Base-by-base conservation (phyloP, 2,888 invertebrate species). In the Pachycephus smyrnensis region DNA sequence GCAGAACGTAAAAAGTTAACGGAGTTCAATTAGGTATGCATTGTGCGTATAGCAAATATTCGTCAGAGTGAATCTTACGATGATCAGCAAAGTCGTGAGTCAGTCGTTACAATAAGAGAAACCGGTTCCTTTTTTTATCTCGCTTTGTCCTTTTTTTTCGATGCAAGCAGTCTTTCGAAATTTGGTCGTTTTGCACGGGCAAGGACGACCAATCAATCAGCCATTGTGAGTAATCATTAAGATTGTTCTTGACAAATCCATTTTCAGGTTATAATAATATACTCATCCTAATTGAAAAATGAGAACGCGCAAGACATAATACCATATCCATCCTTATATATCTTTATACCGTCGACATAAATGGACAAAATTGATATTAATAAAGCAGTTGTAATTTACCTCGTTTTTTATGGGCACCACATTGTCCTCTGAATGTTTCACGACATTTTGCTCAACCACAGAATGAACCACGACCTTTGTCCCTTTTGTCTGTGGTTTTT, bases 401-500 rank as follows among this genome's bases (percentile, higher is more conserved):
- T 89, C 87, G 36, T 79, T 85, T 1, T 81, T 78, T 30, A 80
- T 75, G 12, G 83, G 82, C 12, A 77, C 79, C 11, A 83, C 80
- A 40, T 86, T 82, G 69, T 88, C 85, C 11, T 86, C 86, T 6
- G 84, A 80, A 32, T 82, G 80, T 40, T 85, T 84, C 33, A 87
- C 86, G 35, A 82, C 83, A 37, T 87, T 89, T 75, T 89, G 85
- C 69, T 90, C 87, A 33, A 88, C 83, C 30, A 89, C 86, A 4
- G 91, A 91, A 84, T 89, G 89, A 12, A 90, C 88, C 11, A 90
- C 84, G 71, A 90, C 84, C 81, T 90, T 91, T 12, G 89, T 85
- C 12, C 82, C 85, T 80, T 88, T 88, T n/a, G 80, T 40, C 76
- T 82, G 82, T 35, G 83, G 84, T 71, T 90, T 90, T 76, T 90